Evolutionary conservation across 1,140 invertebrate genomes (phyloP).

Genomic region (Zaprionus vittiger): DNA sequence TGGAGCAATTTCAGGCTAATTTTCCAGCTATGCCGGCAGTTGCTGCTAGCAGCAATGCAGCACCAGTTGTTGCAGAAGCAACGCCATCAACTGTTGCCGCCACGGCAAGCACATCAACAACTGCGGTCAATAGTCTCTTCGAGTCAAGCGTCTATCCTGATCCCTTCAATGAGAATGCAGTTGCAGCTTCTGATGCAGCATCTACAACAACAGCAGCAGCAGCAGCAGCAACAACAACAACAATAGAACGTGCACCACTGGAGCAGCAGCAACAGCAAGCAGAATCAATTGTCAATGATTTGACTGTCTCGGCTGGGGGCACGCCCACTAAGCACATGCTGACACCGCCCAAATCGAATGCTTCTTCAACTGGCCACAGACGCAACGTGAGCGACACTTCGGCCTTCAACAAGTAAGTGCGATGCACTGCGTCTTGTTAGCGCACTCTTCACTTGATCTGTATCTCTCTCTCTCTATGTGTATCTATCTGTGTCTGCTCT

Average conservation of each 20-base stretch:
- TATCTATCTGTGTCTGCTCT: conserved; percentile 64
- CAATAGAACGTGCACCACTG: conserved; percentile 11
- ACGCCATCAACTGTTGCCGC: background rate
- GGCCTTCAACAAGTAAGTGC: conserved; percentile 91
- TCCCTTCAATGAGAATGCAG: conserved; percentile 86
- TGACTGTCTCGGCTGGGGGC: conserved; percentile 19
- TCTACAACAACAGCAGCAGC: background rate
- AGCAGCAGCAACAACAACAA: conserved; percentile 27
- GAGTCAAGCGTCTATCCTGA: conserved; percentile 86
- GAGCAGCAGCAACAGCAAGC: conserved; percentile 43
- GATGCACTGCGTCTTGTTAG: background rate
- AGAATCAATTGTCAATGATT: conserved; percentile 31
- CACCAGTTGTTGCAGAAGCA: conserved; percentile 48
- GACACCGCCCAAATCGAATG: conserved; percentile 69
- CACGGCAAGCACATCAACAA: conserved; percentile 22
- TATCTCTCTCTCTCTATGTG: conserved; percentile 36
- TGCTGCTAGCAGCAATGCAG: conserved; percentile 55
- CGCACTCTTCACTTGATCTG: conserved; percentile 7
- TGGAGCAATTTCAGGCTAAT: conserved; percentile 83
- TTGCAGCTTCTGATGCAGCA: background rate
- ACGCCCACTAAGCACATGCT: conserved; percentile 85
- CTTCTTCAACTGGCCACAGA: conserved; percentile 86
- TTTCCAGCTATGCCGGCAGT: conserved; percentile 79
- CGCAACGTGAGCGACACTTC: conserved; percentile 95
- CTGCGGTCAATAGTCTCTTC: conserved; percentile 82